These are phyloP conservation scores for Tipula lateralis DNA, from an alignment of 2,888 invertebrate species.

Conservation along the genomic window DNA sequence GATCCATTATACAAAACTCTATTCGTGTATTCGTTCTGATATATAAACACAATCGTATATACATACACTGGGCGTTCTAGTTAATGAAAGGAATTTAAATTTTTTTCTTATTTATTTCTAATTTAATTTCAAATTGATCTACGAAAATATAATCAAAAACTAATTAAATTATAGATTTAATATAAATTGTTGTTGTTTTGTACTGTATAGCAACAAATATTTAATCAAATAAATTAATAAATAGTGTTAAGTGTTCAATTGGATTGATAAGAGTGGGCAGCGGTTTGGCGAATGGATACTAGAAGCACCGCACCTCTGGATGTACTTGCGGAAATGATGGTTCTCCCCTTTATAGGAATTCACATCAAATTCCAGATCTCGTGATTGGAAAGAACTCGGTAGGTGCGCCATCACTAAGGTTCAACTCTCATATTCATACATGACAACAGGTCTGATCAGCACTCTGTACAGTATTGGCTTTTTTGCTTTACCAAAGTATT, in stretches of 20 bases:
- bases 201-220: not conserved
- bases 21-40: not conserved
- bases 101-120: not conserved
- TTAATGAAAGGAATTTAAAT: slow-evolving; percentile 1
- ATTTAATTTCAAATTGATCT: not conserved
- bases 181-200: not conserved
- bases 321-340: too few relatives aligned
- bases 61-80: not conserved
- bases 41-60: not conserved
- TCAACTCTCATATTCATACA: too few relatives aligned
- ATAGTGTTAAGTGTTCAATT: not conserved
- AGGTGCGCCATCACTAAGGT: too few relatives aligned
- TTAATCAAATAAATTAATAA: not conserved
- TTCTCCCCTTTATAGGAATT: too few relatives aligned
- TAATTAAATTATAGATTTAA: slow-evolving; percentile 24
- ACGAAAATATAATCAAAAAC: not conserved
- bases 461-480: too few relatives aligned
- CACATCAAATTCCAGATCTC: too few relatives aligned
- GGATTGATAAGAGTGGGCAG: too few relatives aligned
- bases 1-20: not conserved
- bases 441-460: too few relatives aligned
- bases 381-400: too few relatives aligned
- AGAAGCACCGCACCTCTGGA: too few relatives aligned
- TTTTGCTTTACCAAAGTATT: too few relatives aligned
- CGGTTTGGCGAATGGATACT: too few relatives aligned